A percentile compares a stretch with the other conserved stretches of the same genome.
Conservation (phyloP, 2,888 invertebrate genomes). For the Folsomia candida region DNA sequence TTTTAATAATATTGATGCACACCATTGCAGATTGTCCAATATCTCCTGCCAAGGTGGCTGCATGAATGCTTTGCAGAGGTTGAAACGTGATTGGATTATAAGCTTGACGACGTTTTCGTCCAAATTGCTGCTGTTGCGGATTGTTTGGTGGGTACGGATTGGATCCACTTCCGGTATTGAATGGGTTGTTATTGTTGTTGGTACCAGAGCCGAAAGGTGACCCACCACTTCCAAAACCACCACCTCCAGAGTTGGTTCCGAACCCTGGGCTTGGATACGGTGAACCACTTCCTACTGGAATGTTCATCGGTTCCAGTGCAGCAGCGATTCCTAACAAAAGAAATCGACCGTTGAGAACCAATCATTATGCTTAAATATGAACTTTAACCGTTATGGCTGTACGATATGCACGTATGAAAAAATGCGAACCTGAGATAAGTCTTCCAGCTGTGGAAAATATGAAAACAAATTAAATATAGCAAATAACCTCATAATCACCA, state of each 20-base stretch:
- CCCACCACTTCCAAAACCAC: background rate
- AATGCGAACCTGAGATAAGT: too few species aligned
- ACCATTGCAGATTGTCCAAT: conserved; percentile 47
- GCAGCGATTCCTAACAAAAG: conserved; percentile 48
- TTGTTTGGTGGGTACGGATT: background rate
- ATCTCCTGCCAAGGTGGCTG: conserved; percentile 46
- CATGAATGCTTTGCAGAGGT: conserved; percentile 38
- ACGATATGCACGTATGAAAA: too few species aligned
- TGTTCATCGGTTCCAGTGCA: conserved; percentile 33
- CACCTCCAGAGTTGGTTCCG: conserved; percentile 15
- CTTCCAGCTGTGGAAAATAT: too few species aligned
- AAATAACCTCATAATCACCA: background rate
- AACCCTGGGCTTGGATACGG: conserved; percentile 13
- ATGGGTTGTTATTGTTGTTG: conserved; percentile 6
- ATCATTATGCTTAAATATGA: too few species aligned
- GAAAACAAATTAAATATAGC: background rate
- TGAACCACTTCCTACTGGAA: conserved; percentile 16
- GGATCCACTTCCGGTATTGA: background rate
- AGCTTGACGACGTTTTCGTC: conserved; percentile 32
- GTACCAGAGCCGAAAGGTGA: background rate
- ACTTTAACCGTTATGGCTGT: too few species aligned
- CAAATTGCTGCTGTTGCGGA: conserved; percentile 5
- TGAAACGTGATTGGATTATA: conserved; percentile 17
- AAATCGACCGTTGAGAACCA: too few species aligned
- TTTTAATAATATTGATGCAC: too few species aligned